A percentile compares a stretch with the other conserved stretches of the same genome.
These are phyloP conservation scores for Epistrophe eligans DNA, from an alignment of 2,888 invertebrate genomes.

Conservation along the genomic window DNA sequence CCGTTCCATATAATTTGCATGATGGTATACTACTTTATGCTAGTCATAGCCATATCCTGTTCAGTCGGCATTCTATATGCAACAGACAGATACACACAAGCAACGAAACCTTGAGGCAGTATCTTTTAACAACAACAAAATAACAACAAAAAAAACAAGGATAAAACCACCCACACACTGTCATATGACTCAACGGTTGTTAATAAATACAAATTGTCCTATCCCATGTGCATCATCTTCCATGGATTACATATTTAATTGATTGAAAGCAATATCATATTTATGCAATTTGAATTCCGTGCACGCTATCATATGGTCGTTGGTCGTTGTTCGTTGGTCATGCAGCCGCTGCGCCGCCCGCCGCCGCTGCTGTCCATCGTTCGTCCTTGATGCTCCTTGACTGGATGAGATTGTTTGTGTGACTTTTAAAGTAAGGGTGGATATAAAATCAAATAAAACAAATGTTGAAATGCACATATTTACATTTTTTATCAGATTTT, in stretches of 20 bases:
- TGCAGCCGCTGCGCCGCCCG: too few species aligned
- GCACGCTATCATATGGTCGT: slow-evolving; percentile 26
- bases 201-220: slow-evolving; percentile 36
- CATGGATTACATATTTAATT: slow-evolving; percentile 43
- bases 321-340: too few species aligned
- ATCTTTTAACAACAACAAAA: background rate
- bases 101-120: background rate
- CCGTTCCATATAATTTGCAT: slow-evolving; percentile 15
- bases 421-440: background rate
- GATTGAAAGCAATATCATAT: slow-evolving; percentile 47
- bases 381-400: background rate
- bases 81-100: background rate
- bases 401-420: background rate
- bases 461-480: background rate
- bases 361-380: background rate
- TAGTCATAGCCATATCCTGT: slow-evolving; percentile 8
- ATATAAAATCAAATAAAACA: background rate
- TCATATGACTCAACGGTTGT: slow-evolving; percentile 12
- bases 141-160: background rate
- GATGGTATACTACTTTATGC: background rate
- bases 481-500: slow-evolving; percentile 2
- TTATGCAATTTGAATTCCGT: slow-evolving; percentile 36
- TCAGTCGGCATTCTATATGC: background rate
- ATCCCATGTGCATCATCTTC: slow-evolving; percentile 36
- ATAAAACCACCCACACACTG: slow-evolving; percentile 30